phyloP scores from a whole-genome alignment of 2,888 invertebrate species.

The Trileptium ribeirensis region DNA sequence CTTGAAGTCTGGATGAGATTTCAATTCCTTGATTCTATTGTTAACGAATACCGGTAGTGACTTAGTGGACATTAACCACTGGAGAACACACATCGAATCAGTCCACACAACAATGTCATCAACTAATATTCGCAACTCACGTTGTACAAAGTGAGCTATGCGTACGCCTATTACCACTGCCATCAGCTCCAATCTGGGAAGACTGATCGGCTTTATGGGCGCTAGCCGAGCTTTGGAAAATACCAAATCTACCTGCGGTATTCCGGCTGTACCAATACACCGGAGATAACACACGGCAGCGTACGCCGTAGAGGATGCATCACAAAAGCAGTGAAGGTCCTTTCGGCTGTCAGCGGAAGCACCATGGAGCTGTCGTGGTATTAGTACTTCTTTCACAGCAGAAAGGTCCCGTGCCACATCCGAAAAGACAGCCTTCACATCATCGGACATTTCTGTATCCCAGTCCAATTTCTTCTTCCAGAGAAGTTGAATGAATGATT shows the following conservation, averaged over 20 bases:
- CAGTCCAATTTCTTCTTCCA: constrained; percentile 16
- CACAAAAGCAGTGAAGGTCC: constrained; percentile 8
- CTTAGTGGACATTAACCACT: too few relatives aligned
- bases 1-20: neutral
- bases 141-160: neutral
- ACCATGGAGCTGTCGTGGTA: neutral
- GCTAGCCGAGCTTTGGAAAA: constrained; percentile 24
- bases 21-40: neutral
- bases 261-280: neutral
- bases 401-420: too few relatives aligned
- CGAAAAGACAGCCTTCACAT: too few relatives aligned
- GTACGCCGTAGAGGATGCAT: too few relatives aligned
- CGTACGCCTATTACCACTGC: constrained; percentile 19
- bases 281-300: constrained; percentile 10
- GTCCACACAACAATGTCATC: neutral
- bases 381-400: constrained; percentile 5
- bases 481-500: constrained; percentile 11
- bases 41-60: too few relatives aligned
- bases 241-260: neutral
- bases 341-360: neutral
- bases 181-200: constrained; percentile 22
- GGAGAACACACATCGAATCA: too few relatives aligned
- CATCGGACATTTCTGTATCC: too few relatives aligned
- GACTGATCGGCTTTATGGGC: neutral
- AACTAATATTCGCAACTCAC: neutral